Percentiles rank a stretch among this genome's conserved stretches.
Conservation (phyloP, 2,113 vertebrate genomes). For the Salvelinus alpinus region DNA sequence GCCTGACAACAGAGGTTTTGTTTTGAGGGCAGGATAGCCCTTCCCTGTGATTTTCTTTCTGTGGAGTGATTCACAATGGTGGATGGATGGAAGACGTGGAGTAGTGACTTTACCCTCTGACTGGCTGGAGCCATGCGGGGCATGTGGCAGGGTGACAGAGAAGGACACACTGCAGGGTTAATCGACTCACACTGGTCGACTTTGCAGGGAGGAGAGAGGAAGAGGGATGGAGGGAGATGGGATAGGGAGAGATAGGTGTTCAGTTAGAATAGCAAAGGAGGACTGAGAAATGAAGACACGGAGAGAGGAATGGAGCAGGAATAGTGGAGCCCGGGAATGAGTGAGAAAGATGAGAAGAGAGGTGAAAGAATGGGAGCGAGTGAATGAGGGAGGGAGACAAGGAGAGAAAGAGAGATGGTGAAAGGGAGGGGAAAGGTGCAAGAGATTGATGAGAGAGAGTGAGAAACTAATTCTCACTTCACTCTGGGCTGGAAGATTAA, state of each 20-base stretch:
- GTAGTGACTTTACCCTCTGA: conserved; percentile 11
- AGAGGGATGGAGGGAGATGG: too few species aligned
- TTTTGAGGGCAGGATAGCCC: not conserved
- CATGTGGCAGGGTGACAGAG: conserved; percentile 17
- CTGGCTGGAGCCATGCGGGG: conserved; percentile 45
- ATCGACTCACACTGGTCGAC: not conserved
- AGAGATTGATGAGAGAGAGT: conserved; percentile 74
- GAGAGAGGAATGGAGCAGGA: conserved; percentile 38
- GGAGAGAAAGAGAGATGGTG: conserved; percentile 38
- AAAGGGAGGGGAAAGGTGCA: conserved; percentile 50
- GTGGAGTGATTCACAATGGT: conserved; percentile 20
- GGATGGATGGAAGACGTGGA: not conserved
- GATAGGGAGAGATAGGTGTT: not conserved
- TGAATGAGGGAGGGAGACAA: conserved; percentile 18
- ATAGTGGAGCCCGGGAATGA: conserved; percentile 11
- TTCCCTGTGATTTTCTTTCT: conserved; percentile 35
- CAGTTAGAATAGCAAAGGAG: not conserved
- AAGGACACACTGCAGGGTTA: not conserved
- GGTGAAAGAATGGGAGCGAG: conserved; percentile 6
- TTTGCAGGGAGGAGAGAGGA: too few species aligned
- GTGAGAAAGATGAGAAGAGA: not conserved
- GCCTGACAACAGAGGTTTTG: not conserved
- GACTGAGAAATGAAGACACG: conserved; percentile 32
- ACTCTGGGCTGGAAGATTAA: conserved; percentile 76
- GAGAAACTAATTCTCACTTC: conserved; percentile 82